Base-by-base conservation (phyloP, 1,140 invertebrate genomes). In the Trichoplusia ni region DNA sequence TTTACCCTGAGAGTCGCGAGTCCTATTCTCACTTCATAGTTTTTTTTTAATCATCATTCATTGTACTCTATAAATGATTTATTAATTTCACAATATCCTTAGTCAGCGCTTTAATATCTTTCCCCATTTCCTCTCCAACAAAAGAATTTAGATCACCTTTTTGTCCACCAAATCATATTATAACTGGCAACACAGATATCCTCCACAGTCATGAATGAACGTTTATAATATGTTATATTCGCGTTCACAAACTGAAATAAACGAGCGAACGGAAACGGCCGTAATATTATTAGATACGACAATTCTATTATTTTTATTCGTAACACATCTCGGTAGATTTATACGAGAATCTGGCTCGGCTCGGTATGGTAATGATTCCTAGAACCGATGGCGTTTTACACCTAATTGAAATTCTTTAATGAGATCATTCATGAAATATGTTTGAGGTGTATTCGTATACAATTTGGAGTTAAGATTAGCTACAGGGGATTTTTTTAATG, bases 251-350 rank as follows among this genome's bases (percentile, higher is more conserved):
- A 86, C 82, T 70, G 78, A 89, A 89, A 89, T 89, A 89, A 88
- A 86, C 86, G 74, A 49, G 69, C 81, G 80, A 88, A 83, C 86
- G 86, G 86, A 89, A 89, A 86, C 82, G 78, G 75, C 75, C 75
- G 80, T 78, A 82, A 78, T 88, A 89, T 89, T 89, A 89, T 87
- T 86, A 88, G 86, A 88, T 62, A 84, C 82, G 84, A 86, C 84
- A 87, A 88, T 88, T 87, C 85, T 90, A 88, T 90, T 90, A 88
- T 90, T 89, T 89, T 89, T 89, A 88, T 88, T 88, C 81, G 84
- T 86, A 84, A 82, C 82, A 82, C 79, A 85, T 82, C 82, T 82
- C 69, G 56, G 82, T 60, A 82, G 82, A 81, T 87, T 85, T 77
- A 84, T 69, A 75, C 81, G 84, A 86, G 86, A 88, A 86, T 88